Base-by-base conservation (phyloP, 2,888 invertebrate species). In the Lasioglossum marginatum region DNA sequence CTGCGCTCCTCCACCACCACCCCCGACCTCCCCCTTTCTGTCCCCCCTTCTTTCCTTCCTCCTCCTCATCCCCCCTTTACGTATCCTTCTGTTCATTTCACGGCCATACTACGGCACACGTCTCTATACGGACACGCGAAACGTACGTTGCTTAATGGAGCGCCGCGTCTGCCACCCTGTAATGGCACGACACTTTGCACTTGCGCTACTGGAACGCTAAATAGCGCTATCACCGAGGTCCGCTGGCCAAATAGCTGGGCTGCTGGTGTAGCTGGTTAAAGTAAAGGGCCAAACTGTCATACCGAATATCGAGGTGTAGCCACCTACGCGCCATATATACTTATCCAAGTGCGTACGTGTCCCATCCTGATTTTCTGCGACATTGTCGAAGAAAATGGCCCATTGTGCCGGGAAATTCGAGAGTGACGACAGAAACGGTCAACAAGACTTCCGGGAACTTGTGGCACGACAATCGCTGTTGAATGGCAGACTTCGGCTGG, bases 141-240 rank as follows among this genome's bases (percentile, higher is more conserved):
- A 83, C 85, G 83, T 89, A 90, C 79, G 88, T 85, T 83, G 86
- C 90, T 91, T 91, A 92, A 92, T 88, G 91, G 91, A 91, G 85
- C 89, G 82, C 75, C 75, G 78, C 81, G 90, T 87, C 88, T 88
- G 85, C 88, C 91, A 85, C 82, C 79, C 89, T 87, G 86, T 91
- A 92, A 91, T 89, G 87, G 86, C 88, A 89, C 85, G 91, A 89
- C 92, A 91, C 91, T 91, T 91, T 92, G 92, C 88, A 91, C 90
- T 88, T 82, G 87, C 87, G 76, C 79, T 85, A 81, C 74, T 79
- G 79, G 83, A 70, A 84, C 82, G 88, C 83, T 90, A 90, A 90
- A 90, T 90, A 91, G 88, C 90, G 80, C 91, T 90, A 90, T 91
- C 88, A 84, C 77, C 70, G 76, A 57, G 76, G 83, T 81, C 86